Percentiles rank a stretch among this genome's conserved stretches.
Conservation (phyloP, 2,113 vertebrate species). For the Psophia crepitans region DNA sequence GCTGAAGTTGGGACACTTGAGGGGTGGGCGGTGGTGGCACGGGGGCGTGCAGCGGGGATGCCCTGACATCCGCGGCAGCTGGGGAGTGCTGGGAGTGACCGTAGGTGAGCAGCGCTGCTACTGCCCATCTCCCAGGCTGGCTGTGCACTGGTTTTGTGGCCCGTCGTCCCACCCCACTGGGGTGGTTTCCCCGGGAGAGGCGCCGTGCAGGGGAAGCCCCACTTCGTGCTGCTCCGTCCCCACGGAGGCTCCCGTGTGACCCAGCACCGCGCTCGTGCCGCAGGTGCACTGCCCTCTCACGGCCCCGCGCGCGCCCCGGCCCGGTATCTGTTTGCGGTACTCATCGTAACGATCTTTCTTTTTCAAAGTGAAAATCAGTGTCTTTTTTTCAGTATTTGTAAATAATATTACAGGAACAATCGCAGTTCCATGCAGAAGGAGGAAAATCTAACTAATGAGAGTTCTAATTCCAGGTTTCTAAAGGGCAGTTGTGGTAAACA, state of each 20-base stretch:
- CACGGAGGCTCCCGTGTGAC: not conserved
- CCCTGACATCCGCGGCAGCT: not conserved
- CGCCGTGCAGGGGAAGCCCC: not conserved
- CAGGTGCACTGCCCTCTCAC: not conserved
- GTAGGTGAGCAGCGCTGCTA: not conserved
- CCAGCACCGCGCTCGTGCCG: accelerated
- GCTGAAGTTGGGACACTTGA: too few relatives aligned
- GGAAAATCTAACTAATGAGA: not conserved
- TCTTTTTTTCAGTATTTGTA: not conserved
- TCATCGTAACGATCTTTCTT: not conserved
- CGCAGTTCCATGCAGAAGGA: not conserved
- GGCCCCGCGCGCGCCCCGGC: not conserved
- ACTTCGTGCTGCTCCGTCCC: accelerated
- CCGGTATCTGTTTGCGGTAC: accelerated
- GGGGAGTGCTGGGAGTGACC: not conserved
- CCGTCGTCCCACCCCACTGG: accelerated
- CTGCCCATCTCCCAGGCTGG: not conserved
- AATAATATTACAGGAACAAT: not conserved
- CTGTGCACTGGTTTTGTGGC: not conserved
- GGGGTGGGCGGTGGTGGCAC: not conserved
- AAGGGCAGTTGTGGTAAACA: not conserved
- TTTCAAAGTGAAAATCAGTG: not conserved
- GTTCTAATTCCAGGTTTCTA: not conserved
- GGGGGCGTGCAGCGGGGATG: not conserved
- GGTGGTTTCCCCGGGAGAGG: not conserved